Evolutionary conservation across 2,113 vertebrate genomes (phyloP).

Genomic region (Ciconia boyciana): DNA sequence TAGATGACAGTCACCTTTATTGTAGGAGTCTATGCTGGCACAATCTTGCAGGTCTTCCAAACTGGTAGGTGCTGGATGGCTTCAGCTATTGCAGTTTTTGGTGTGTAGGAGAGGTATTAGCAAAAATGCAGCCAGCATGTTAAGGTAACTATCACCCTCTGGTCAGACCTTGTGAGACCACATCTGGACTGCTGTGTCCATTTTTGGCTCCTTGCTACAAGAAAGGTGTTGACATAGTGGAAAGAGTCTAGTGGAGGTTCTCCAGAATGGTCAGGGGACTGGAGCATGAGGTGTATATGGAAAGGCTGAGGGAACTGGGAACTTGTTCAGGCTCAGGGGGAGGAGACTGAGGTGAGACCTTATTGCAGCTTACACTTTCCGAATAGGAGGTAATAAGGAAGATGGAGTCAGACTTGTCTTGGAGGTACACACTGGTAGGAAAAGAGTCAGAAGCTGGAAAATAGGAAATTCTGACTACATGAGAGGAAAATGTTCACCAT

Average conservation of each 20-base stretch:
- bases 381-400: neutral
- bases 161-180: neutral
- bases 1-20: neutral
- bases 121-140: neutral
- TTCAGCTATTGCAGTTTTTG: neutral
- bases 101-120: neutral
- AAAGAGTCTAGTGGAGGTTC: neutral
- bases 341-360: neutral
- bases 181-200: neutral
- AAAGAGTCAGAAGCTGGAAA: neutral
- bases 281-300: accelerated
- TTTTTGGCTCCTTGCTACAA: neutral
- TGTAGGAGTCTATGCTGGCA: accelerated
- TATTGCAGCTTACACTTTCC: neutral
- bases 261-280: neutral
- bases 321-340: neutral
- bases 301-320: neutral
- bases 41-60: neutral
- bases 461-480: neutral
- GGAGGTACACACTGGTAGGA: neutral
- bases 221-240: neutral
- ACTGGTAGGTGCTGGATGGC: neutral
- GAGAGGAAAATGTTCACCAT: neutral
- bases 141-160: neutral
- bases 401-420: neutral